Conservation (phyloP, 2,113 vertebrate genomes). For the Boulengeromyrus knoepffleri region DNA sequence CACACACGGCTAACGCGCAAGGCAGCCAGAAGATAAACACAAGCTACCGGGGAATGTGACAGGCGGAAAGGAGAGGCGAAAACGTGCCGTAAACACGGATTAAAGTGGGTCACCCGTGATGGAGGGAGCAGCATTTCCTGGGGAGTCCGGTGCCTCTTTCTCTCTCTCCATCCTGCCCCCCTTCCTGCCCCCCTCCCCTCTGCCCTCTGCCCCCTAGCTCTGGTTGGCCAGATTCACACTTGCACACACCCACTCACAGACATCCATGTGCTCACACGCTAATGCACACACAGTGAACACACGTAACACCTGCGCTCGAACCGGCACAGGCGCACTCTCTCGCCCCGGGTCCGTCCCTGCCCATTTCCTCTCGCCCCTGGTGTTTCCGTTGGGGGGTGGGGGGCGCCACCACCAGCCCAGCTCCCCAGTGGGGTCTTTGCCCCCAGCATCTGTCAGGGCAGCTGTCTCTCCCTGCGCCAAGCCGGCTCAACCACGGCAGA, state of each 20-base stretch:
- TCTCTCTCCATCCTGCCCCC: not conserved
- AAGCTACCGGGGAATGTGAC: not conserved
- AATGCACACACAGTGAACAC: not conserved
- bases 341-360: constrained; percentile 63
- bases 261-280: not conserved
- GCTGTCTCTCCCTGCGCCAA: constrained; percentile 65
- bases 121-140: constrained; percentile 27
- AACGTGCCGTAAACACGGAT: not conserved
- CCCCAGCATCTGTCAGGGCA: constrained; percentile 77
- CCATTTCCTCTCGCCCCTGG: constrained; percentile 71
- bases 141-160: constrained; percentile 1
- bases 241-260: not conserved
- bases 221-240: not conserved
- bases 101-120: constrained; percentile 33
- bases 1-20: not conserved
- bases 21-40: not conserved
- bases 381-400: constrained; percentile 71
- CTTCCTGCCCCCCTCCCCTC: not conserved
- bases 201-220: not conserved
- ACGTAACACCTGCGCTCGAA: constrained; percentile 19
- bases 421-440: constrained; percentile 72
- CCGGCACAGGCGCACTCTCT: constrained; percentile 38
- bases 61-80: not conserved
- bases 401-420: constrained; percentile 49
- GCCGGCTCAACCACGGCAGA: constrained; percentile 49